Evolutionary conservation across 30 jellyfish, hydroid and myxozoan genomes (phyloP), one percentile per base, ranked within the genome.

Genomic region (Aurelia sp.): DNA sequence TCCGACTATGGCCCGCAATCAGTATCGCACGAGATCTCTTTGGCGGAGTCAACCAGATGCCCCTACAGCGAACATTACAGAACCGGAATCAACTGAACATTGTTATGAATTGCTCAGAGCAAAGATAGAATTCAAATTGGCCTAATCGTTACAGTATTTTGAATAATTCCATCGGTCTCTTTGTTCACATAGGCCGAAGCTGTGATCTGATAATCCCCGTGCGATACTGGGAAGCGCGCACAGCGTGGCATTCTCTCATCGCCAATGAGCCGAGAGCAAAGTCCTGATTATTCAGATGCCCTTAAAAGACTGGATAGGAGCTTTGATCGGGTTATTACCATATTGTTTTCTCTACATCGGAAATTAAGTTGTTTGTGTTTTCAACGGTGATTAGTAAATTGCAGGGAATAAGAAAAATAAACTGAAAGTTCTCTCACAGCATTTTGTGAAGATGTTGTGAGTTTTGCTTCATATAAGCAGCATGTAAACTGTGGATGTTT

Each of bases 311-410:
- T 80, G 27, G 90, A 80, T 17, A 48, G 64, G n/a, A 80, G 90
- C 73, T 63, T 82, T 82, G 85, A 82, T 52, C 91, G 91, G 91
- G 91, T 82, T 41, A 82, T 44, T 51, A 58, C 11, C 27, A 31
- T 38, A 13, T 20, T 71, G 11, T 71, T 20, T 71, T 71, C 31
- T 44, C 19, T 71, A 17, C 10, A 21, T 24, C 77, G 53, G 77
- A 66, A 66, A 66, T 33, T 66, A 33, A 66, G 1, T 66, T 66
- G 19, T 33, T 21, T 33, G 77, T 66, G 51, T 30, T 30, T 20
- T 24, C 53, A 22, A 16, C 27, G 13, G 24, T 21, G 33, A 59
- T 59, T 59, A 59, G 13, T 59, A 7, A 66, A 16, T 59, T 21
- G 53, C 53, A 7, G 77, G 51, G 77, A 33, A 66, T 66, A 66